These are phyloP conservation scores for Cuniculus paca DNA, from an alignment of 2,797 vertebrate species.

Conservation along the genomic window DNA sequence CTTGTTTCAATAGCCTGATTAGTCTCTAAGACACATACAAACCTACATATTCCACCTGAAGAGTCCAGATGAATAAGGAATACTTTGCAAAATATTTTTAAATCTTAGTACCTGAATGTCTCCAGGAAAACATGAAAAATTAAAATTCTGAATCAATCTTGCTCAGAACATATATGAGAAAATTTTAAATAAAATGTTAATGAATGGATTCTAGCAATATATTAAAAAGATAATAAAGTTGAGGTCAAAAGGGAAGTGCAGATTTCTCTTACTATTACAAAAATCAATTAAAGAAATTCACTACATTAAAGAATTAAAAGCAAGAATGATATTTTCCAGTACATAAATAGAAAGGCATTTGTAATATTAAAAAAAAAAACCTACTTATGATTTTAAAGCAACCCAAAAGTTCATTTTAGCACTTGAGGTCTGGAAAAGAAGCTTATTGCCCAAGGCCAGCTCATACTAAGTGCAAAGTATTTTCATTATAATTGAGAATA, in stretches of 20 bases:
- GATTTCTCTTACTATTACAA: constrained; percentile 33
- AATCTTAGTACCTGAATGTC: not conserved
- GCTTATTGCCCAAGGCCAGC: not conserved
- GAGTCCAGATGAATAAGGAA: not conserved
- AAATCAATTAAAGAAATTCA: constrained; percentile 37
- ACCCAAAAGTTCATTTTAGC: not conserved
- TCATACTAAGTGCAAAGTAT: not conserved
- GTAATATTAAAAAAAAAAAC: not conserved
- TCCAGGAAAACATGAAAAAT: not conserved
- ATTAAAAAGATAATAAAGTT: constrained; percentile 20
- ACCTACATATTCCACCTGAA: not conserved
- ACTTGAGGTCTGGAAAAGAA: not conserved
- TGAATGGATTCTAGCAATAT: not conserved
- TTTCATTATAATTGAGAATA: not conserved
- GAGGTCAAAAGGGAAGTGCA: constrained; percentile 45
- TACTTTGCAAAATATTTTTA: constrained; percentile 7
- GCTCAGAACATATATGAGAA: constrained; percentile 26
- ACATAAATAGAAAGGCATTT: not conserved
- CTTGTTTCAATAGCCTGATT: not conserved
- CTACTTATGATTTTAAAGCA: not conserved
- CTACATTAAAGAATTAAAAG: constrained; percentile 31
- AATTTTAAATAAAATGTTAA: constrained; percentile 42
- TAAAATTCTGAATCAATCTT: not conserved
- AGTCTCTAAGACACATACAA: not conserved
- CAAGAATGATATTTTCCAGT: not conserved